Evolutionary conservation across 2,113 vertebrate species (phyloP), one percentile per base, ranked within the genome.

Genomic region (Hippocampus barbouri): DNA sequence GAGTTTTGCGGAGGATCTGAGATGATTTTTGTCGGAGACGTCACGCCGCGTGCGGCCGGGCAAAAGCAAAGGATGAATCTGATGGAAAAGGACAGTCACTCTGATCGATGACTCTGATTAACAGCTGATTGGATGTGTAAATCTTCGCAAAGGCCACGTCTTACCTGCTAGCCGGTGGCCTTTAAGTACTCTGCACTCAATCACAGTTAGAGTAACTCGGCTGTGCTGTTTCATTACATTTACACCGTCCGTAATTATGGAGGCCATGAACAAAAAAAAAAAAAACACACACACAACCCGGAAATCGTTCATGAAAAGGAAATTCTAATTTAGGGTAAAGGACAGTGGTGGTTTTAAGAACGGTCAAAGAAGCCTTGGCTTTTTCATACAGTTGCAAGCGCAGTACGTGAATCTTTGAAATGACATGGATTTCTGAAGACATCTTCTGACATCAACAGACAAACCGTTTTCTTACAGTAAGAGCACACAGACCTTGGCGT

Each of bases 101-200:
- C 23, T 69, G 71, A 86, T 82, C 62, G 76, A 86, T 80, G 75
- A n/a, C 25, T 67, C n/a, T 59, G 75, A 71, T 69, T 70, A 67
- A 71, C 34, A 63, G 34, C 40, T 78, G 73, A 86, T 80, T 84
- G 73, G 73, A 69, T 64, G 67, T 75, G 73, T 80, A 73, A 79
- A 83, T 83, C 81, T 75, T 72, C 63, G 21, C 47, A 77, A 84
- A 84, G 77, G 84, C 80, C 81, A 74, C 0, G 41, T 79, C 82
- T 74, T n/a, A 78, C 73, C 68, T 78, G 56, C 69, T 41, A 63
- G 53, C 65, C 57, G 16, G 1, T 75, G 68, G 75, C 74, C 77
- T 79, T 75, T 73, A 77, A 71, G 30, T 67, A 66, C 10, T 18
- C 16, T 34, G 25, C 16, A 20, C 54, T 76, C 66, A 69, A 40